phyloP scores from a whole-genome alignment of 2,113 vertebrate species.

The Leptobrachium leishanense region DNA sequence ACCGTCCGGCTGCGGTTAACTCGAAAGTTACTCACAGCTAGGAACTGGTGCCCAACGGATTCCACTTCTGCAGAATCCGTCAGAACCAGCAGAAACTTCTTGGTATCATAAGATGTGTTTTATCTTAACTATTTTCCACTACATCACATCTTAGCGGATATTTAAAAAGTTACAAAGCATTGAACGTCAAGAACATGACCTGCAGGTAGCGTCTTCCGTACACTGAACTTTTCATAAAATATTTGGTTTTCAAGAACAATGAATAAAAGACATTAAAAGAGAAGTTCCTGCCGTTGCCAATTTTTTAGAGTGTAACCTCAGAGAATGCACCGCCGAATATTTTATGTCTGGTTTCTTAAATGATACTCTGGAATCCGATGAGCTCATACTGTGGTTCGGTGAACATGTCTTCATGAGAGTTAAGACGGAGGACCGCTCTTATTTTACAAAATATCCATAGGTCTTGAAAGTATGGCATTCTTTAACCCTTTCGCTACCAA shows the following conservation, averaged over 20 bases:
- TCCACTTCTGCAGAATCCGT: too few relatives aligned
- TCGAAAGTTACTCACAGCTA: too few relatives aligned
- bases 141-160: too few relatives aligned
- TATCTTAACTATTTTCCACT: too few relatives aligned
- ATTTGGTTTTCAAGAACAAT: slow-evolving; percentile 1
- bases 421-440: slow-evolving; percentile 26
- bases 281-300: neutral
- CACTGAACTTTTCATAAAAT: slow-evolving; percentile 2
- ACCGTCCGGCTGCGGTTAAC: too few relatives aligned
- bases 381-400: slow-evolving; percentile 22
- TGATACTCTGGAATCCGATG: slow-evolving; percentile 29
- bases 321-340: slow-evolving; percentile 8
- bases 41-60: too few relatives aligned
- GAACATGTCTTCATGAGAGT: slow-evolving; percentile 16
- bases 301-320: neutral
- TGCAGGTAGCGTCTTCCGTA: neutral
- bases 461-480: too few relatives aligned
- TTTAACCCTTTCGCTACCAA: too few relatives aligned
- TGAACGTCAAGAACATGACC: neutral
- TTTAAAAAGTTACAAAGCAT: neutral
- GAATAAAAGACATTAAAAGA: neutral
- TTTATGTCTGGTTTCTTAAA: slow-evolving; percentile 20
- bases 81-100: too few relatives aligned
- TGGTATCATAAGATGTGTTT: too few relatives aligned
- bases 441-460: neutral